These are phyloP conservation scores for Heterotilapia buettikoferi DNA, from an alignment of 2,113 vertebrate genomes.

Conservation along the genomic window DNA sequence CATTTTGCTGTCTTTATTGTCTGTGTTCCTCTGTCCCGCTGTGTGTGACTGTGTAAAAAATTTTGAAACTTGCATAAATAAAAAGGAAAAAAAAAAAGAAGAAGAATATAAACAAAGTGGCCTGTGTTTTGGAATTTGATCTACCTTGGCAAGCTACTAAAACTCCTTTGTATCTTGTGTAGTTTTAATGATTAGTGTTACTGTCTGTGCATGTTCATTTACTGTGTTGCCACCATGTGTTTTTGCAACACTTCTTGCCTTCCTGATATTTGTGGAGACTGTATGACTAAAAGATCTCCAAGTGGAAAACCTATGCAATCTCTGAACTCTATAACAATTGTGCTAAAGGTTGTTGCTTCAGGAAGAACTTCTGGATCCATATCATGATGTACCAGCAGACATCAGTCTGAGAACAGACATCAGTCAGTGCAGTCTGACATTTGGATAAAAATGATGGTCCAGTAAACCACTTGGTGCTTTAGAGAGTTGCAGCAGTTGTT, in stretches of 20 bases:
- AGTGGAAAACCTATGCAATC: not conserved
- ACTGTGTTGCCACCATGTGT: not conserved
- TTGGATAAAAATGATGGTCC: fast-evolving
- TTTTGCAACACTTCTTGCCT: not conserved
- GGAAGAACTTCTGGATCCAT: not conserved
- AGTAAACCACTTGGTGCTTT: not conserved
- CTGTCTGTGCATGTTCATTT: not conserved
- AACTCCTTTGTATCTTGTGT: not conserved
- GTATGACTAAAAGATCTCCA: not conserved
- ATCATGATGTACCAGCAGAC: not conserved
- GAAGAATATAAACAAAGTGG: no score
- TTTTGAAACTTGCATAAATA: no score
- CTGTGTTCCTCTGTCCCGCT: no score
- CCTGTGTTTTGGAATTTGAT: not conserved
- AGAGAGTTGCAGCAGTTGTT: not conserved
- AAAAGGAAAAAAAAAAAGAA: no score
- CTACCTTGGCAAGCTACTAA: not conserved
- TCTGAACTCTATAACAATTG: not conserved
- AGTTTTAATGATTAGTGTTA: not conserved
- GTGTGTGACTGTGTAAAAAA: no score
- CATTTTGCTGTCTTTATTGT: no score
- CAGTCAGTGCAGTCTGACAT: not conserved
- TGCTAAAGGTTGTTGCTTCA: not conserved
- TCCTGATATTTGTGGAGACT: not conserved
- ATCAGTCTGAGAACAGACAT: not conserved